phyloP scores from a whole-genome alignment of 2,113 vertebrate genomes.

The Austrofundulus limnaeus region DNA sequence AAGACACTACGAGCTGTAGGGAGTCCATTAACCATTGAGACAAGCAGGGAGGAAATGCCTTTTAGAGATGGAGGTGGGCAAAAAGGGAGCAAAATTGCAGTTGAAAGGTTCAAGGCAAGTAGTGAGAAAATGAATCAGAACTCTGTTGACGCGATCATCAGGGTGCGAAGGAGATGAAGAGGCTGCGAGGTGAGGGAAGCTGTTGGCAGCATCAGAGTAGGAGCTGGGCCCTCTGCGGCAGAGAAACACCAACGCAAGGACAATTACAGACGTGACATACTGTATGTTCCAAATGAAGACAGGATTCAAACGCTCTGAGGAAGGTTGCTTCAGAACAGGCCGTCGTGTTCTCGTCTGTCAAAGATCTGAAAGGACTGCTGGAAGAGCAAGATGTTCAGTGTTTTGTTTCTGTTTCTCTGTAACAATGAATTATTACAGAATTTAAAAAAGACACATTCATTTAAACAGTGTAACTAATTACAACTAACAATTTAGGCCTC shows the following conservation, averaged over 20 bases:
- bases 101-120: slow-evolving; percentile 72
- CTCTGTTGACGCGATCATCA: slow-evolving; percentile 44
- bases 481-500: neutral
- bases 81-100: slow-evolving; percentile 47
- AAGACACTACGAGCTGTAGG: slow-evolving; percentile 23
- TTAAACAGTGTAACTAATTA: neutral
- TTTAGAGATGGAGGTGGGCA: slow-evolving; percentile 54
- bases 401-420: slow-evolving; percentile 4
- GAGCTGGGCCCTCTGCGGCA: neutral
- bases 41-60: slow-evolving; percentile 34
- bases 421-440: neutral
- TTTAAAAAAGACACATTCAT: too few relatives aligned
- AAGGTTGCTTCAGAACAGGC: neutral
- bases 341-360: slow-evolving; percentile 2
- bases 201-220: slow-evolving; percentile 34
- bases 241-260: slow-evolving; percentile 29
- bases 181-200: slow-evolving; percentile 35
- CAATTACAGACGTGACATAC: slow-evolving; percentile 39
- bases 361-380: neutral
- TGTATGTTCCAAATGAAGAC: slow-evolving; percentile 45
- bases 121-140: slow-evolving; percentile 65
- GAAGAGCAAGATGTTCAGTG: too few relatives aligned
- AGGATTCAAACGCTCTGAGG: slow-evolving; percentile 16
- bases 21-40: slow-evolving; percentile 59
- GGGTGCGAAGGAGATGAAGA: slow-evolving; percentile 50